These are phyloP conservation scores for Heliconius hermathena DNA, from an alignment of 1,140 invertebrate species.

Conservation along the genomic window DNA sequence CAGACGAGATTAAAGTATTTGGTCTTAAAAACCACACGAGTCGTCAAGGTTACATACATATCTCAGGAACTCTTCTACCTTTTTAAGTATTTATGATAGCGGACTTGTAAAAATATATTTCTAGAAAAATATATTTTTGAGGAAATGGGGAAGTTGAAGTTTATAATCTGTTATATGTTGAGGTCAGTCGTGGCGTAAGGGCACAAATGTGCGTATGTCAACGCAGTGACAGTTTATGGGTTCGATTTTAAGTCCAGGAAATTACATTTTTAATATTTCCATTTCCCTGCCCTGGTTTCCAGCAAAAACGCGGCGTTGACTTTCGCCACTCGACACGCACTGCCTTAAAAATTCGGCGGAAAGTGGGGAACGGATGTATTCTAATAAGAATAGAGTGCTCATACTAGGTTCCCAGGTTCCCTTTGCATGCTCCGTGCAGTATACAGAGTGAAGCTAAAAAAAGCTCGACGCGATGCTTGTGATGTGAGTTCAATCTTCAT, in stretches of 20 bases:
- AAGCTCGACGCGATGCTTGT: too few species aligned
- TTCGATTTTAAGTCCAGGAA: not conserved
- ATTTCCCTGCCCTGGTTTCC: too few species aligned
- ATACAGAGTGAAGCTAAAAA: too few species aligned
- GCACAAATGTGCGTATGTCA: not conserved
- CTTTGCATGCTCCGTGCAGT: too few species aligned
- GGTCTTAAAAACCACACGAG: constrained; percentile 5
- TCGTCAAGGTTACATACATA: not conserved
- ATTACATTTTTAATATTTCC: not conserved
- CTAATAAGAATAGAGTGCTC: too few species aligned
- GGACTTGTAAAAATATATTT: not conserved
- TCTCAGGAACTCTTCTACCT: not conserved
- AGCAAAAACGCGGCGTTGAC: too few species aligned
- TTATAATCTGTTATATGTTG: not conserved
- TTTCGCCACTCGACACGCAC: too few species aligned
- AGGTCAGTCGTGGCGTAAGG: not conserved
- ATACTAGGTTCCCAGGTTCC: too few species aligned
- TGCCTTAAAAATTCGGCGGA: too few species aligned
- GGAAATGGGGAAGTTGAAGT: not conserved
- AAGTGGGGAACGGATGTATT: too few species aligned
- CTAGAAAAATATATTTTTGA: not conserved
- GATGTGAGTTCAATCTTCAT: too few species aligned
- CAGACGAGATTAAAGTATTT: constrained; percentile 3
- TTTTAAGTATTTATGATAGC: not conserved
- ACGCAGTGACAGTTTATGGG: not conserved